Evolutionary conservation across 2,113 vertebrate species (phyloP).

Genomic region (Aythya baeri): DNA sequence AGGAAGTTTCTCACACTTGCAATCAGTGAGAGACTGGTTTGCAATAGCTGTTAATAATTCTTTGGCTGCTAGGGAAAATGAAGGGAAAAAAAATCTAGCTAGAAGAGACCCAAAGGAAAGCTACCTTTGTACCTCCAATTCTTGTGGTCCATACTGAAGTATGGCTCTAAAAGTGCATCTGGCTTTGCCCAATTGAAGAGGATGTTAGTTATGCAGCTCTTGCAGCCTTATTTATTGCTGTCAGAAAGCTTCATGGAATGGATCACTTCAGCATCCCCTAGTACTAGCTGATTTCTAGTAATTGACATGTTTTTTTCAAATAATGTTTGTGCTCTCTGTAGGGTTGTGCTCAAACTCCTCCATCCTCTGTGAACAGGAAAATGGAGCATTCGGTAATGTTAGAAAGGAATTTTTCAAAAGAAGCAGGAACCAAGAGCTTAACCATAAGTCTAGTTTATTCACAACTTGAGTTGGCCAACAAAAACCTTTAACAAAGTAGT

Average conservation of each 20-base stretch:
- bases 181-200: background rate
- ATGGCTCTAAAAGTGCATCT: background rate
- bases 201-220: background rate
- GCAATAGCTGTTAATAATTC: background rate
- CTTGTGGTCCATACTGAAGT: background rate
- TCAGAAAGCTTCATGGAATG: background rate
- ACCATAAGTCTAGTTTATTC: background rate
- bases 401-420: background rate
- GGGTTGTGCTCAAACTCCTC: background rate
- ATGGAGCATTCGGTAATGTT: background rate
- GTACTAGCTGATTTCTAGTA: background rate
- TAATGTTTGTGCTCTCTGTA: background rate
- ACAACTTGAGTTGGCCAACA: background rate
- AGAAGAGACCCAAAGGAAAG: background rate
- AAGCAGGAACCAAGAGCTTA: background rate
- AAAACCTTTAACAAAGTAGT: background rate
- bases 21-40: background rate
- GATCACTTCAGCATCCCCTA: background rate
- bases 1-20: background rate
- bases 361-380: background rate
- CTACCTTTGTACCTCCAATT: background rate
- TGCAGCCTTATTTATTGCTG: background rate
- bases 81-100: background rate
- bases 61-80: background rate
- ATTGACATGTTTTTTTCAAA: background rate